Percentiles rank a stretch among this genome's conserved stretches.
These are phyloP conservation scores for Bombyx mori DNA, from an alignment of 1,140 invertebrate genomes.

Conservation along the genomic window ASM3026992v2 NC_085131.1:6096501-6097000, in stretches of 20 bases:
- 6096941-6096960: constrained; percentile 57
- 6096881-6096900: constrained; percentile 80
- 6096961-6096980: constrained; percentile 64
- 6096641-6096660: constrained; percentile 95
- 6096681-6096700: constrained; percentile 89
- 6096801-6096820: constrained; percentile 85
- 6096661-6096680: constrained; percentile 93
- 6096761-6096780: constrained; percentile 75
- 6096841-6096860: constrained; percentile 90
- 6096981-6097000: constrained; percentile 67
- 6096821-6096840: constrained; percentile 80
- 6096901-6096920: constrained; percentile 78
- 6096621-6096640: constrained; percentile 86
- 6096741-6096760: constrained; percentile 57
- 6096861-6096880: constrained; percentile 79
- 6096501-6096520: constrained; percentile 81
- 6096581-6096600: constrained; percentile 79
- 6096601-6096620: constrained; percentile 92
- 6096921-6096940: constrained; percentile 64
- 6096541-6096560: constrained; percentile 78
- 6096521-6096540: constrained; percentile 73
- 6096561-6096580: constrained; percentile 64
- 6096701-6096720: constrained; percentile 88
- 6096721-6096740: constrained; percentile 84
- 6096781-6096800: constrained; percentile 75